phyloP scores from a whole-genome alignment of 2,113 vertebrate genomes.

The Corythaixoides concolor region DNA sequence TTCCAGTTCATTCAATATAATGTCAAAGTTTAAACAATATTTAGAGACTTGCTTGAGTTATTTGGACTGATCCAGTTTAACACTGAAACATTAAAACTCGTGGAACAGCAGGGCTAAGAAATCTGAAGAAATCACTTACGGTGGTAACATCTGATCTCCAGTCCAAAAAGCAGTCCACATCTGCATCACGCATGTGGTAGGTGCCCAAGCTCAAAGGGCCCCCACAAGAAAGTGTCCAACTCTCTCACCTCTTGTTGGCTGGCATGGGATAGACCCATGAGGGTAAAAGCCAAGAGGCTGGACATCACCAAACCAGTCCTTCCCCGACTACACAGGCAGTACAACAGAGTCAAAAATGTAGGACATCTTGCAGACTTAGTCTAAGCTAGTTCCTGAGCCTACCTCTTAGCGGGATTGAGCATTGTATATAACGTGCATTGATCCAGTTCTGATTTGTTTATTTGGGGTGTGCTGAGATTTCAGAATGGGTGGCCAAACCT shows the following conservation, averaged over 20 bases:
- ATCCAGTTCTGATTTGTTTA: background rate
- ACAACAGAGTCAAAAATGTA: background rate
- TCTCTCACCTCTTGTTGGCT: background rate
- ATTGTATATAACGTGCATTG: too few relatives aligned
- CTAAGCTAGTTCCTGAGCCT: background rate
- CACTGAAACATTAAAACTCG: background rate
- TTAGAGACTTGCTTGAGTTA: background rate
- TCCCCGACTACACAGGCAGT: background rate
- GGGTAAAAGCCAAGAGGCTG: background rate
- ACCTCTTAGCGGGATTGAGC: background rate
- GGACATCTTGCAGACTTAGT: background rate
- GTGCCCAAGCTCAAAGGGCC: background rate
- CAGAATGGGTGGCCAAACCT: background rate
- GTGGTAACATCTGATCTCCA: background rate
- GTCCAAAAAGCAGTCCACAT: background rate
- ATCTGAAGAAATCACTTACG: background rate
- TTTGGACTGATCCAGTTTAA: background rate
- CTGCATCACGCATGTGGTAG: background rate
- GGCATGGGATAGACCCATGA: background rate
- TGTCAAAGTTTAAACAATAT: background rate
- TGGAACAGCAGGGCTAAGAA: background rate
- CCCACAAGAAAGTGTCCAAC: background rate
- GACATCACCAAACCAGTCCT: background rate
- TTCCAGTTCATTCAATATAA: background rate
- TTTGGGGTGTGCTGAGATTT: background rate